Percentiles rank a stretch among this genome's conserved stretches.
phyloP scores from a whole-genome alignment of 2,797 vertebrate genomes.

The Galagoides demidoff region DNA sequence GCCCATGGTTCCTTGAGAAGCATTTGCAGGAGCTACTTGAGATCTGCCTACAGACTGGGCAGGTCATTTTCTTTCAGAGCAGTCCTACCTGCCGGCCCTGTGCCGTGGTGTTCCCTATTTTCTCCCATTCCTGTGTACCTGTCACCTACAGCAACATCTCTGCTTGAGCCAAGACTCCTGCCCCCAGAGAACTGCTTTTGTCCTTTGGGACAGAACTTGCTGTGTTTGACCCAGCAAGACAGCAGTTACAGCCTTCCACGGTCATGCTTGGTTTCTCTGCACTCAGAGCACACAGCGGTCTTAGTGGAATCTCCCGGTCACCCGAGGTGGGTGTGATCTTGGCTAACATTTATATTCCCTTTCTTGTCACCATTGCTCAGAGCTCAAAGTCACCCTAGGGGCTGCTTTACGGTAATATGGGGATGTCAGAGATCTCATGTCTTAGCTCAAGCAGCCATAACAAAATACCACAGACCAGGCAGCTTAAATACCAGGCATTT shows the following conservation, averaged over 20 bases:
- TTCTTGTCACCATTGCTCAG: neutral
- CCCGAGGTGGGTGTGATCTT: neutral
- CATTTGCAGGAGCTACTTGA: neutral
- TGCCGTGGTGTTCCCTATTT: rapidly evolving
- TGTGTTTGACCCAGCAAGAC: neutral
- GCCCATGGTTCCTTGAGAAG: neutral
- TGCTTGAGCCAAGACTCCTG: neutral
- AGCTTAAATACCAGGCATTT: neutral
- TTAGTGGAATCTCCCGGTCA: neutral
- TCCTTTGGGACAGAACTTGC: neutral
- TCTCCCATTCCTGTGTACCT: neutral
- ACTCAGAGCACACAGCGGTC: rapidly evolving
- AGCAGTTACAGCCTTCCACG: too few species aligned
- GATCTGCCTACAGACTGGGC: too few species aligned
- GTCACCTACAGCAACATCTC: neutral
- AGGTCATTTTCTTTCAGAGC: neutral
- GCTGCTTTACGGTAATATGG: neutral
- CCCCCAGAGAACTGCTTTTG: too few species aligned
- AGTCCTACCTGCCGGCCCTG: rapidly evolving
- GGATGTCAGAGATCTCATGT: neutral
- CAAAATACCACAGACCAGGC: neutral
- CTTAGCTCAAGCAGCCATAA: neutral
- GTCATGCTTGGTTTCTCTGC: neutral
- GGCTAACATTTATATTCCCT: neutral
- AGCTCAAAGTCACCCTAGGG: neutral